Evolutionary conservation across 2,888 invertebrate species (phyloP).

Genomic region (Pristionchus mayeri): DNA sequence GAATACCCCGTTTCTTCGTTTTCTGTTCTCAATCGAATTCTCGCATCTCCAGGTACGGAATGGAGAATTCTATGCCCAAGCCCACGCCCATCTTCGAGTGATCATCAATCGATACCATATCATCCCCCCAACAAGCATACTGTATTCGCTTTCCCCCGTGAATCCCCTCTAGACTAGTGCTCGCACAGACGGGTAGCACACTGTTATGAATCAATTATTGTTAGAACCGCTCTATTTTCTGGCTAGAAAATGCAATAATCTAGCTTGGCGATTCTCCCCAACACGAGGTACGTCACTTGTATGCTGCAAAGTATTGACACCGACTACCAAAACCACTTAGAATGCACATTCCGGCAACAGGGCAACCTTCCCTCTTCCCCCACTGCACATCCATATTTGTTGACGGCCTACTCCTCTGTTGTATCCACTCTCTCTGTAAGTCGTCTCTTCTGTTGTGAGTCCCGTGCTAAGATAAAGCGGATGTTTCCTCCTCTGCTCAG

Average conservation of each 20-base stretch:
- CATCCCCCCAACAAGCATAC: not conserved
- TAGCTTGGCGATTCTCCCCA: not conserved
- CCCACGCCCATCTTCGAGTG: conserved; percentile 45
- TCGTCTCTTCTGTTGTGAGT: conserved; percentile 11
- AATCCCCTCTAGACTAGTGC: not conserved
- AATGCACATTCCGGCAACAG: not conserved
- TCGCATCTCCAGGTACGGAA: not conserved
- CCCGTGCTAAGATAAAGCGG: not conserved
- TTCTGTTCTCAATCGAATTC: not conserved
- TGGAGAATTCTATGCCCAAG: conserved; percentile 27
- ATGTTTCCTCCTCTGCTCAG: not conserved
- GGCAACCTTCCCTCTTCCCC: not conserved
- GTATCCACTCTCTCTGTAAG: not conserved
- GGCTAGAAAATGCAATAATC: too few relatives aligned
- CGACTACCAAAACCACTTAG: not conserved
- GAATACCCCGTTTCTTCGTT: too few relatives aligned
- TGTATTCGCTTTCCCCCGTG: not conserved
- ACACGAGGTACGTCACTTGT: conserved; percentile 20
- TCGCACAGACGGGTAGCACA: not conserved
- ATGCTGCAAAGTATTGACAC: conserved; percentile 12
- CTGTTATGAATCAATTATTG: not conserved
- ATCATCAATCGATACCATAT: not conserved
- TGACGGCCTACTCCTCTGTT: not conserved
- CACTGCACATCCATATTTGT: not conserved
- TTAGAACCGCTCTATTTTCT: not conserved